A percentile compares a stretch with the other conserved stretches of the same genome.
Evolutionary conservation across 2,113 vertebrate species (phyloP).

Genomic region (Apus apus): DNA sequence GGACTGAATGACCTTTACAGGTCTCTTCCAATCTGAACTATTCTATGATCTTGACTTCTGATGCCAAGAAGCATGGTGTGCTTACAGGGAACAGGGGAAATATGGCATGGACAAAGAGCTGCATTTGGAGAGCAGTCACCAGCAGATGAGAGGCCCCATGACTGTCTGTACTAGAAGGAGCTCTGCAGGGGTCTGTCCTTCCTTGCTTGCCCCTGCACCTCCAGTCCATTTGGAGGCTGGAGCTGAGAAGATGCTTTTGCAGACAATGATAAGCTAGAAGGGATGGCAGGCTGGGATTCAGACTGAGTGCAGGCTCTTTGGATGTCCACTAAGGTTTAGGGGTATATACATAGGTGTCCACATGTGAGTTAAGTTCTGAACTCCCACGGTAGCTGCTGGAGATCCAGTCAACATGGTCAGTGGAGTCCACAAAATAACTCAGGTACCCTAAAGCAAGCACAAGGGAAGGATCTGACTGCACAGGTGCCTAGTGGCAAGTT

Average conservation of each 20-base stretch:
- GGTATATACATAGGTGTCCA: background rate
- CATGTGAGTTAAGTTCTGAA: background rate
- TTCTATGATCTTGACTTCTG: background rate
- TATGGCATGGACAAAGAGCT: background rate
- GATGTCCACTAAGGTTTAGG: background rate
- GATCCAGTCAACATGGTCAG: background rate
- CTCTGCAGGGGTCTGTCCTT: background rate
- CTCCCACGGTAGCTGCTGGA: background rate
- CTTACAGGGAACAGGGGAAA: background rate
- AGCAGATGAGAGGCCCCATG: fast-evolving
- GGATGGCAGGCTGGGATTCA: background rate
- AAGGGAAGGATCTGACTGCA: background rate
- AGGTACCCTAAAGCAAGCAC: background rate
- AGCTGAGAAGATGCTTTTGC: background rate
- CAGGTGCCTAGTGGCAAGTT: background rate
- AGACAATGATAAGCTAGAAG: background rate
- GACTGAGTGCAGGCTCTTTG: background rate
- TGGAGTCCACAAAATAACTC: background rate
- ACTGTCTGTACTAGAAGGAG: background rate
- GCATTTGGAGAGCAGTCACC: background rate
- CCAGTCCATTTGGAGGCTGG: background rate
- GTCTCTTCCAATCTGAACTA: too few relatives aligned
- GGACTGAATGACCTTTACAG: too few relatives aligned
- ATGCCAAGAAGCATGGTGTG: background rate
- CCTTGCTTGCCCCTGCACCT: background rate